phyloP scores from a whole-genome alignment of 2,888 invertebrate genomes.

The Lamproptera curius region DNA sequence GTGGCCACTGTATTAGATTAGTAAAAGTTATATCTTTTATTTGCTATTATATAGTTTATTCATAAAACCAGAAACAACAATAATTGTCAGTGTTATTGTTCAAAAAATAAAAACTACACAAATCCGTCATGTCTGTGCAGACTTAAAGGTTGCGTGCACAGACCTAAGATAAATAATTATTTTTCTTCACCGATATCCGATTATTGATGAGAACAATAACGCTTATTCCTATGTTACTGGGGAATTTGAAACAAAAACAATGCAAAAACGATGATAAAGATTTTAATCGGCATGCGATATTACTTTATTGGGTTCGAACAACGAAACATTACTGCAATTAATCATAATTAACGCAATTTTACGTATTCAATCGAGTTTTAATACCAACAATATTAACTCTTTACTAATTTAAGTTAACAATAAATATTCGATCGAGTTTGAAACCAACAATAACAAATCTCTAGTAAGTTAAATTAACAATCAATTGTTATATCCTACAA shows the following conservation, averaged over 20 bases:
- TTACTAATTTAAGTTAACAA: no score
- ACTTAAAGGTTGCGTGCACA: background rate
- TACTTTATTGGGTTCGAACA: background rate
- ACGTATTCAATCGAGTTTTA: no score
- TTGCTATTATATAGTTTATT: background rate
- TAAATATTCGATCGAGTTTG: no score
- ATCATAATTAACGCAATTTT: no score
- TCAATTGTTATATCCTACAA: no score
- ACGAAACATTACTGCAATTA: background rate
- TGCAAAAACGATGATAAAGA: background rate
- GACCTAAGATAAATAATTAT: background rate
- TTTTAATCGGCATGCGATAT: background rate
- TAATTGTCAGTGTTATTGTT: background rate
- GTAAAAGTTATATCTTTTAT: background rate
- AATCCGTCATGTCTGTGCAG: background rate
- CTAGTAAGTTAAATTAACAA: no score
- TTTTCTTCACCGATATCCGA: background rate
- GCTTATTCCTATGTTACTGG: constrained; percentile 1
- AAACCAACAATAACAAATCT: no score
- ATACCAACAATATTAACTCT: no score
- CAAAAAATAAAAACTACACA: background rate
- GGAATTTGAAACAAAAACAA: background rate
- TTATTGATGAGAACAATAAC: constrained; percentile 3
- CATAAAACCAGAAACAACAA: background rate
- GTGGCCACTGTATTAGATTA: no score